Evolutionary conservation across 2,888 invertebrate species (phyloP).

Genomic region (Brenthis ino): DNA sequence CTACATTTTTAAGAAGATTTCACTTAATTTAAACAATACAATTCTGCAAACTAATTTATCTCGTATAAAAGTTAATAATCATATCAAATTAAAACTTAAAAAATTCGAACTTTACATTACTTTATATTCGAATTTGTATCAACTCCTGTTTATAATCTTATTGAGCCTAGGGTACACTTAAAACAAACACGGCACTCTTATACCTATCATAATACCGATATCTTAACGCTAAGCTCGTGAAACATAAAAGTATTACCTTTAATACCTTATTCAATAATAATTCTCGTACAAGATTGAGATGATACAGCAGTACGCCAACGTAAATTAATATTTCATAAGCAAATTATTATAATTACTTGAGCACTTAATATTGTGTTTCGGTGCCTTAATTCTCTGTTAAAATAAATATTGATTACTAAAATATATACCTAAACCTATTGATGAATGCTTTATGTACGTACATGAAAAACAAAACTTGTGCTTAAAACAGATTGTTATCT

Average conservation of each 20-base stretch:
- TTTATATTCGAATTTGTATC: no score
- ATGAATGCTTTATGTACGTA: not conserved
- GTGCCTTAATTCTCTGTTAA: conserved; percentile 24
- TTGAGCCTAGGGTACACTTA: conserved; percentile 49
- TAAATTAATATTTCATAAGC: conserved; percentile 69
- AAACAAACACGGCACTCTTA: conserved; percentile 57
- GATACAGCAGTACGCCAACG: conserved; percentile 48
- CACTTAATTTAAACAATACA: no score
- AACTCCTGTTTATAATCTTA: conserved; percentile 8
- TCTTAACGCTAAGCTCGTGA: conserved; percentile 45
- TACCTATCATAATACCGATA: conserved; percentile 53
- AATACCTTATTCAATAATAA: conserved; percentile 75
- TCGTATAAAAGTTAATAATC: no score
- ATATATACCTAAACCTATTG: conserved; percentile 2
- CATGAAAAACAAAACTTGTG: no score
- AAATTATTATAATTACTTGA: conserved; percentile 68
- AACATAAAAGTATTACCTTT: conserved; percentile 51
- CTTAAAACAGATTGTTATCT: no score
- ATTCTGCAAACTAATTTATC: no score
- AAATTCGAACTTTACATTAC: no score
- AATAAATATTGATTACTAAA: conserved; percentile 14
- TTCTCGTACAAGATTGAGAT: conserved; percentile 55
- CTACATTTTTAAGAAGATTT: no score
- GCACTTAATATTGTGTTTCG: conserved; percentile 30
- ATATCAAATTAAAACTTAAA: no score